Conservation (phyloP, 1,140 invertebrate species). For the Eriocheir sinensis region DNA sequence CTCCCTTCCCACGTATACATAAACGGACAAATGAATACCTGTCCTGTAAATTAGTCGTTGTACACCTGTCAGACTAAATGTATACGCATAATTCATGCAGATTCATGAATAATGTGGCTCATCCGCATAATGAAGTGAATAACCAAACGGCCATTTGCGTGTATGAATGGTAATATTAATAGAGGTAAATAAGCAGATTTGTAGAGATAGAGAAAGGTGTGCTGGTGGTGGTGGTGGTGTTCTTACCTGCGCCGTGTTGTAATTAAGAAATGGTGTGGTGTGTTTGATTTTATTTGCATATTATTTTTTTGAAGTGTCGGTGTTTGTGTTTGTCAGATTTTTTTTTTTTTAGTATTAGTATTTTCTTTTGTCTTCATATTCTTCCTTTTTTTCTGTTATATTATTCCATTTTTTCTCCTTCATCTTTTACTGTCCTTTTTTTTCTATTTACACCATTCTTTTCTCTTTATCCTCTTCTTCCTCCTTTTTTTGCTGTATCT, state of each 20-base stretch:
- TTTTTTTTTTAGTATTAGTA: too few relatives aligned
- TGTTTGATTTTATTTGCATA: conserved; percentile 4
- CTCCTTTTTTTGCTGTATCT: too few relatives aligned
- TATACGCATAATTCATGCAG: conserved; percentile 24
- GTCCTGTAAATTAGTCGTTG: not conserved
- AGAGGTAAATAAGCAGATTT: not conserved
- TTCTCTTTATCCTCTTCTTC: too few relatives aligned
- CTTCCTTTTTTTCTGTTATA: too few relatives aligned
- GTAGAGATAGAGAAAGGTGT: too few relatives aligned
- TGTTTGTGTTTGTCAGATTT: too few relatives aligned
- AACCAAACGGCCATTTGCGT: not conserved
- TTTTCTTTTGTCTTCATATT: not conserved
- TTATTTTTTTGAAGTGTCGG: too few relatives aligned
- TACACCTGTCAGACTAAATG: conserved; percentile 2
- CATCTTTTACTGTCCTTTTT: not conserved
- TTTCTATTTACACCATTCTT: too few relatives aligned
- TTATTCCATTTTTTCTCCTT: not conserved
- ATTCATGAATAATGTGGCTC: conserved; percentile 16
- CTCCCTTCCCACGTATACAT: not conserved
- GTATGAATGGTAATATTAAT: conserved; percentile 26
- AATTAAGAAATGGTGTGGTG: not conserved
- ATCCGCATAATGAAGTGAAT: conserved; percentile 26
- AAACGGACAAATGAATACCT: conserved; percentile 3
- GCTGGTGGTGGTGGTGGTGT: not conserved
- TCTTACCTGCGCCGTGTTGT: not conserved